Percentiles rank a stretch among this genome's conserved stretches.
Evolutionary conservation across 1,140 invertebrate genomes (phyloP).

Genomic region (Proales similis): DNA sequence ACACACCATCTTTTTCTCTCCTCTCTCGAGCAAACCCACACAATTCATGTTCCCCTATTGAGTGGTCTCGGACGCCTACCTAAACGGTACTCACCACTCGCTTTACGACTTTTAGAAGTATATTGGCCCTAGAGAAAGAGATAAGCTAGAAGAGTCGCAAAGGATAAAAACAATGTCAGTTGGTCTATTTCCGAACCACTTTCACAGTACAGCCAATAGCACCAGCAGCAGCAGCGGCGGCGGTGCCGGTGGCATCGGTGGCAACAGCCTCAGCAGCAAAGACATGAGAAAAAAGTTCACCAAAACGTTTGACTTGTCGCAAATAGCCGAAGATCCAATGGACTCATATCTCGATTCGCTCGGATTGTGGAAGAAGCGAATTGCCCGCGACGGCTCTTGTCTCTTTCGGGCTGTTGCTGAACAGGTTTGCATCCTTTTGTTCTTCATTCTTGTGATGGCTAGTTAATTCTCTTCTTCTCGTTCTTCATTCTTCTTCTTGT

Average conservation of each 20-base stretch:
- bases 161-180: background rate
- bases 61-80: too few relatives aligned
- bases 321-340: conserved; percentile 47
- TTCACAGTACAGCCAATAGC: too few relatives aligned
- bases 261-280: conserved; percentile 3
- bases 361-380: conserved; percentile 71
- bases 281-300: conserved; percentile 34
- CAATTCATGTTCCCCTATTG: too few relatives aligned
- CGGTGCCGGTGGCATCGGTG: background rate
- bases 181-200: background rate
- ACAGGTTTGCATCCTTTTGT: conserved; percentile 58
- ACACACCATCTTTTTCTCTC: too few relatives aligned
- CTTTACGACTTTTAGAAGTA: background rate
- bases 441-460: conserved; percentile 4
- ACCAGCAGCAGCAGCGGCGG: background rate
- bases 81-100: too few relatives aligned
- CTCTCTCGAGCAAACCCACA: too few relatives aligned
- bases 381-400: conserved; percentile 71
- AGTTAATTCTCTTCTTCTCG: background rate
- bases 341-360: conserved; percentile 70
- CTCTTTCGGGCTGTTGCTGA: conserved; percentile 75
- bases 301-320: conserved; percentile 37
- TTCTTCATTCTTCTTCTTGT: background rate
- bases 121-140: background rate
- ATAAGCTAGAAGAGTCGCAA: background rate